Conservation (phyloP, 1,140 invertebrate species). For the Ctenoplectra terminalis region DNA sequence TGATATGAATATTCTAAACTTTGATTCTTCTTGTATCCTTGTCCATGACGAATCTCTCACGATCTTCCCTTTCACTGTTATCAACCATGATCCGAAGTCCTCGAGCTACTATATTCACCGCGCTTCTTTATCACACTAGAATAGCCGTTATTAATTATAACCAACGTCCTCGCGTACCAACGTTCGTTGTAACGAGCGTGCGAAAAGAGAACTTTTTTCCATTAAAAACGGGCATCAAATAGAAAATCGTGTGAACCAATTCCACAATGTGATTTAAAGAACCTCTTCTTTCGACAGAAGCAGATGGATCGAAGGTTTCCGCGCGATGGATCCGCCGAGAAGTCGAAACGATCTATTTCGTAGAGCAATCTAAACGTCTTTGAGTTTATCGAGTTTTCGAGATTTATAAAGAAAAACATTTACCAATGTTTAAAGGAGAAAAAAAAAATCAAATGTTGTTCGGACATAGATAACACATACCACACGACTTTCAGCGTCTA, state of each 20-base stretch:
- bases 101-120: neutral
- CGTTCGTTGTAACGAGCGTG: neutral
- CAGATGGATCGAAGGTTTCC: neutral
- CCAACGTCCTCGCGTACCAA: too few relatives aligned
- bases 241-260: slow-evolving; percentile 13
- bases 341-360: neutral
- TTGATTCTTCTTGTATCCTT: neutral
- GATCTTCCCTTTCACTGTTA: neutral
- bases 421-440: neutral
- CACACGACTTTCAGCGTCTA: neutral
- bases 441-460: neutral
- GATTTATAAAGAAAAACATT: neutral
- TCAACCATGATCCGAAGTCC: neutral
- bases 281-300: neutral
- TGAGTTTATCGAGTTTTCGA: neutral
- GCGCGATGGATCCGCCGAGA: neutral
- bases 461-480: too few relatives aligned
- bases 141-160: neutral
- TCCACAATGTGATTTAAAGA: neutral
- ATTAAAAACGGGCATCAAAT: neutral
- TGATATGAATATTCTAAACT: neutral
- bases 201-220: neutral
- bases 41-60: neutral
- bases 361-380: neutral
- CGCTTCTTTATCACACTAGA: neutral